Conservation (phyloP, 2,888 invertebrate genomes). For the Bugula neritina region DNA sequence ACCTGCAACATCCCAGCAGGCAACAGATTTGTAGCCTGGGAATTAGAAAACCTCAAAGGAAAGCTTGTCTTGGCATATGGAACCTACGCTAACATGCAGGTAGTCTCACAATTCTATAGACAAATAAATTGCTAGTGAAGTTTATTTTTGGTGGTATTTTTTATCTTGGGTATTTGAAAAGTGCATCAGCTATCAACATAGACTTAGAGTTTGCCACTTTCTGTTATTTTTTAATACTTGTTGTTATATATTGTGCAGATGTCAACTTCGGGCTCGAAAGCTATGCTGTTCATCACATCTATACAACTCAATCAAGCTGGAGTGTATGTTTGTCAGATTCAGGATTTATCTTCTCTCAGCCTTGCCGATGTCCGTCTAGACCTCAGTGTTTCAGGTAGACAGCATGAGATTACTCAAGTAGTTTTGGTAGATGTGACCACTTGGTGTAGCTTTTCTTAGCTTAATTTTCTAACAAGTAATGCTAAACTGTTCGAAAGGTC, state of each 20-base stretch:
- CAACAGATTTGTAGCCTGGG: neutral
- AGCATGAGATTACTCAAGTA: too few relatives aligned
- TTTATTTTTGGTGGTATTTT: too few relatives aligned
- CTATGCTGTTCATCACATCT: neutral
- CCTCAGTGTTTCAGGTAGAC: neutral
- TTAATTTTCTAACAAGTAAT: too few relatives aligned
- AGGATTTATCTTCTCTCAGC: neutral
- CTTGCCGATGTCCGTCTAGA: neutral
- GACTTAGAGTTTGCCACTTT: too few relatives aligned
- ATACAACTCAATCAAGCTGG: neutral
- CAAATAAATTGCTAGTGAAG: neutral
- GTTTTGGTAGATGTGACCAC: too few relatives aligned
- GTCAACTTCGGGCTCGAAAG: neutral
- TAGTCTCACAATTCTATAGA: neutral
- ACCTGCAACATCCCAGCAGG: neutral
- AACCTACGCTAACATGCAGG: conserved; percentile 6
- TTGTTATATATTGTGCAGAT: too few relatives aligned
- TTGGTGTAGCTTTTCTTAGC: too few relatives aligned
- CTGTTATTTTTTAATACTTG: too few relatives aligned
- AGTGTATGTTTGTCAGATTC: neutral
- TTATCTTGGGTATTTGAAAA: too few relatives aligned
- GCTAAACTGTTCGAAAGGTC: too few relatives aligned
- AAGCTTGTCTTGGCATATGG: neutral
- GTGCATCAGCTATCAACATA: too few relatives aligned
- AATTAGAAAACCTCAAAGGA: neutral